Conservation (phyloP, 2,113 vertebrate genomes). For the Xyliphius kryptos region DNA sequence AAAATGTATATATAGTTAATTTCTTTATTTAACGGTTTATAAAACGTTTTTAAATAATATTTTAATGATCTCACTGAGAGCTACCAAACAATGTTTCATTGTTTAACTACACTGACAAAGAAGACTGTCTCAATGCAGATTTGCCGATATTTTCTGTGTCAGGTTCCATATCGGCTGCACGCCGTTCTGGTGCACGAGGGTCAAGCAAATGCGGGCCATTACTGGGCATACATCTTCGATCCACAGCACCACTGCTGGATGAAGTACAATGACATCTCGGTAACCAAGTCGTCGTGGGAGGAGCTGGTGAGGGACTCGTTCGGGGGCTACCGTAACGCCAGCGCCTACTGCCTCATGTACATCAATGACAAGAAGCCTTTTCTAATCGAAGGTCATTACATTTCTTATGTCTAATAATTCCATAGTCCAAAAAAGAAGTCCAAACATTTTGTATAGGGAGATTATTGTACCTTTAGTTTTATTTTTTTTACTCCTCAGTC, state of each 20-base stretch:
- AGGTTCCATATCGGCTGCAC: constrained; percentile 95
- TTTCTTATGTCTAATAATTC: no score
- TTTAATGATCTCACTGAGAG: no score
- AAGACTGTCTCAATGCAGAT: no score
- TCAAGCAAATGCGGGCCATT: constrained; percentile 95
- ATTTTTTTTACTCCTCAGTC: not conserved
- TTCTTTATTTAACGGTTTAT: no score
- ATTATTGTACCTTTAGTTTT: no score
- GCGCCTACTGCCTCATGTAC: constrained; percentile 98
- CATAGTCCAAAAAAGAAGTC: no score
- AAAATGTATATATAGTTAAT: no score
- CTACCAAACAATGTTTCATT: no score
- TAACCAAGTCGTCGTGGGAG: constrained; percentile 96
- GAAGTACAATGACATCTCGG: constrained; percentile 98
- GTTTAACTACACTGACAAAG: no score
- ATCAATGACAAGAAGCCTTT: constrained; percentile 94
- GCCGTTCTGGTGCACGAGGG: constrained; percentile 96
- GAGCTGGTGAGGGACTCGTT: constrained; percentile 95
- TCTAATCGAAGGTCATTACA: constrained; percentile 85
- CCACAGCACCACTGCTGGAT: constrained; percentile 89
- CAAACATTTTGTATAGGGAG: no score
- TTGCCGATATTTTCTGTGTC: not conserved
- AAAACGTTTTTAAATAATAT: no score
- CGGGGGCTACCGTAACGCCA: constrained; percentile 94
- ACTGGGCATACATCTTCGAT: constrained; percentile 97